Base-by-base conservation (phyloP, 2,113 vertebrate species). In the Phylloscopus trochiloides region DNA sequence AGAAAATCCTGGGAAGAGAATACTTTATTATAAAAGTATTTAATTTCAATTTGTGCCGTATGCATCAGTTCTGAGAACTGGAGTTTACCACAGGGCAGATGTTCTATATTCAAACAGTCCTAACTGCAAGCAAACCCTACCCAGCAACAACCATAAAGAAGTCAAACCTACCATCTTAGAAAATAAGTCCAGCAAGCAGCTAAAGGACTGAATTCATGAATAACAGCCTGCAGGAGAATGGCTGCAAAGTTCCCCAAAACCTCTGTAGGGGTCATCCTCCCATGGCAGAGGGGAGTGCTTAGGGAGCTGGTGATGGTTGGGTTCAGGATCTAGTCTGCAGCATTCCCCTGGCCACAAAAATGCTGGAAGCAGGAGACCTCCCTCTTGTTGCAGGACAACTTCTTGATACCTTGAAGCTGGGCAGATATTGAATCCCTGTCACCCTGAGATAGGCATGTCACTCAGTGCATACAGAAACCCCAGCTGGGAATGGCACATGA, bases 401-500 rank as follows among this genome's bases (percentile, higher is more conserved):
- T 48, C 47, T 24, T 38, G 28, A 26, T 3, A 7, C 18, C 21
- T 51, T 1, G 6, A 54, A 62, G 31, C 24, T 16, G 16, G 6
- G 10, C 17, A 48, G 50, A 15, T 6, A 38, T 0, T 3, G 14
- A 50, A 42, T 6, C 7, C 14, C 21, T 54, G 10, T 17, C 7
- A 1, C 58, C 15, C 20, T 32, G 52, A 75, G 34, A 4, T 40
- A 52, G 51, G 32, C 6, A 17, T 14, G 12, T 19, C 15, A 22
- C 55, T n/a, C 36, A n/a, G 36, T 3, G 47, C 4, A 34, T 0
- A 7, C 16, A 84, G 52, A 71, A 80, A n/a, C 18, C 13, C 10
- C 9, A 15, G 22, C 28, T 52, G 28, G 28, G 52, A 21, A 36
- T 12, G 10, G 31, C 0, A 0, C 2, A 8, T 0, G 7, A 57